Conservation (phyloP, 2,797 vertebrate genomes). For the Odontamblyopus lacepedii region DNA sequence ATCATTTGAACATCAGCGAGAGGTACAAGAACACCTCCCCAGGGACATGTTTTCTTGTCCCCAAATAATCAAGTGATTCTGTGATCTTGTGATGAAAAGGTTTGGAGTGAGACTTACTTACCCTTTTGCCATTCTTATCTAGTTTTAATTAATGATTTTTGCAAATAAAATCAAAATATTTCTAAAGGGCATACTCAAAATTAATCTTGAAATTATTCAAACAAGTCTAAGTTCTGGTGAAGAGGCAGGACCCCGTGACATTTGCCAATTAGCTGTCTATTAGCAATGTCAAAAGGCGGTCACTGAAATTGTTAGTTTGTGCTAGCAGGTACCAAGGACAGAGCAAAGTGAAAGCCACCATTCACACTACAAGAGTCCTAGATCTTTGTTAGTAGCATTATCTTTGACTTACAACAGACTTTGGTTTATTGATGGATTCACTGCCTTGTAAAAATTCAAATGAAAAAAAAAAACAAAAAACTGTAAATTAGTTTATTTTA, state of each 20-base stretch:
- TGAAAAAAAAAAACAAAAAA: background rate
- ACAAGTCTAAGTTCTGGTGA: background rate
- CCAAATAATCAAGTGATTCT: background rate
- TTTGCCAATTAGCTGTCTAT: constrained; percentile 1
- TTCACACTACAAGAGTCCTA: background rate
- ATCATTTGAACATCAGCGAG: constrained; percentile 9
- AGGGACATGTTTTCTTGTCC: background rate
- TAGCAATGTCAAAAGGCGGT: background rate
- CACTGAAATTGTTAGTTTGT: background rate
- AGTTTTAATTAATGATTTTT: background rate
- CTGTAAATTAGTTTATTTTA: background rate
- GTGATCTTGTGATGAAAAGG: background rate
- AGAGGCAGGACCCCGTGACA: background rate
- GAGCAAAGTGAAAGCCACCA: background rate
- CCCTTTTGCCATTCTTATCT: constrained; percentile 1
- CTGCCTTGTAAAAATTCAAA: background rate
- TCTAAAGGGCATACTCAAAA: background rate
- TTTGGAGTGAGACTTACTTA: background rate
- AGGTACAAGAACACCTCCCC: background rate
- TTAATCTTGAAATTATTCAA: background rate
- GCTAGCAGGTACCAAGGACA: background rate
- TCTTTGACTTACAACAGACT: no score
- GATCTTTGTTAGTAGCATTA: background rate
- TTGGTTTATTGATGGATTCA: background rate
- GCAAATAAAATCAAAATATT: background rate